Conservation (phyloP, 2,797 vertebrate species). For the Myoxocephalus aenaeus region DNA sequence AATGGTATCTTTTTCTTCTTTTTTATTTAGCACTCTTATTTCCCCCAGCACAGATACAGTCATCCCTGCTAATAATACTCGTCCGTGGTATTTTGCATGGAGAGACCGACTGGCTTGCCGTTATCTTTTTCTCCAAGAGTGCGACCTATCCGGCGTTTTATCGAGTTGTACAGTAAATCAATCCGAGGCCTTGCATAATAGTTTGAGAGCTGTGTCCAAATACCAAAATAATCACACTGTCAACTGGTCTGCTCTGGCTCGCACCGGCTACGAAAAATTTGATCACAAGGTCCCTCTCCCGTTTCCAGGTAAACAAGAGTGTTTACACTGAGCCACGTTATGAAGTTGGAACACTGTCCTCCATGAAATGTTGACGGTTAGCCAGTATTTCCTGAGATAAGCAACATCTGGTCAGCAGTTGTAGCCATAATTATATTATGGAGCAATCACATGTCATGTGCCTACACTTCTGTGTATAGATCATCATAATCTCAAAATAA, state of each 20-base stretch:
- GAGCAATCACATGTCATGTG: conserved; percentile 11
- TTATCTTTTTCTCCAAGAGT: conserved; percentile 56
- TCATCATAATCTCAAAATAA: too few species aligned
- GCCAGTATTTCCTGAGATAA: conserved; percentile 56
- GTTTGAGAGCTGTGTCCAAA: conserved; percentile 70
- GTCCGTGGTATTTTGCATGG: conserved; percentile 16
- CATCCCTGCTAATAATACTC: conserved; percentile 42
- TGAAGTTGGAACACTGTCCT: conserved; percentile 40
- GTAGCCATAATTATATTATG: conserved; percentile 17
- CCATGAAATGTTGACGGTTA: conserved; percentile 26
- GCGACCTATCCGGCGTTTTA: conserved; percentile 36
- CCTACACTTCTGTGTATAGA: not conserved
- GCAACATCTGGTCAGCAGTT: conserved; percentile 69
- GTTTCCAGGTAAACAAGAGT: conserved; percentile 70
- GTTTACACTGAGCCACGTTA: conserved; percentile 67
- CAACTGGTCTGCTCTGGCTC: conserved; percentile 66
- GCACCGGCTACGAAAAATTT: conserved; percentile 39
- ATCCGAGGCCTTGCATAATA: conserved; percentile 75
- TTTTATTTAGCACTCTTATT: conserved; percentile 30
- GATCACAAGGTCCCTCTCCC: conserved; percentile 63
- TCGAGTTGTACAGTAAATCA: conserved; percentile 72
- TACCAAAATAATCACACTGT: conserved; percentile 75
- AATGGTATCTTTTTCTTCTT: conserved; percentile 30
- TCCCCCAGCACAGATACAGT: conserved; percentile 8
- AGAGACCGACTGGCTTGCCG: not conserved